phyloP scores from a whole-genome alignment of 2,113 vertebrate genomes.

The Plotosus lineatus region DNA sequence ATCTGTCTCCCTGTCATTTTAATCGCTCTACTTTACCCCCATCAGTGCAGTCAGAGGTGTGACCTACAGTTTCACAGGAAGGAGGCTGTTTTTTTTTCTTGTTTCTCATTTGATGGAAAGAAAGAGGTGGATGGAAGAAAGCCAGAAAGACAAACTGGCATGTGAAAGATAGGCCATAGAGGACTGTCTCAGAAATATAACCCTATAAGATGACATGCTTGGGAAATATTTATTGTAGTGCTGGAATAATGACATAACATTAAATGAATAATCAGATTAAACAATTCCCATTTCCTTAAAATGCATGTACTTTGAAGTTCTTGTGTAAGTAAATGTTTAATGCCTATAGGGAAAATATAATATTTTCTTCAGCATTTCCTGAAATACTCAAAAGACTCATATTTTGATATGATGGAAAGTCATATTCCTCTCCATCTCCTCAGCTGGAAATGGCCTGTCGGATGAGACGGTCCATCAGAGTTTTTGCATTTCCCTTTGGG shows the following conservation, averaged over 20 bases:
- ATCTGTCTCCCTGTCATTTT: constrained; percentile 79
- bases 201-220: not conserved
- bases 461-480: constrained; percentile 69
- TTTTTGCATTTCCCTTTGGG: constrained; percentile 66
- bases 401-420: constrained; percentile 37
- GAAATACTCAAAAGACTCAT: constrained; percentile 12
- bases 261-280: not conserved
- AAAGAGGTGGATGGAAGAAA: constrained; percentile 37
- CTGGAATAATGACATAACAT: not conserved
- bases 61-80: constrained; percentile 59
- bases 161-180: not conserved
- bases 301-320: not conserved
- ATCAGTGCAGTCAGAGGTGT: constrained; percentile 60
- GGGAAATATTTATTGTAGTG: not conserved
- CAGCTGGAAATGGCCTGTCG: constrained; percentile 52
- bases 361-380: constrained; percentile 13
- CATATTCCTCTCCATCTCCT: constrained; percentile 27
- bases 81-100: constrained; percentile 32
- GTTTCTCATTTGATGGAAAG: constrained; percentile 40
- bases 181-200: not conserved
- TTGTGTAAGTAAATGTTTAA: not conserved
- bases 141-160: constrained; percentile 34
- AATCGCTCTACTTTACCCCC: constrained; percentile 60
- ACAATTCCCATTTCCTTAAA: not conserved
- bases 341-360: not conserved